Percentiles rank a stretch among this genome's conserved stretches.
These are phyloP conservation scores for Takifugu flavidus DNA, from an alignment of 2,113 vertebrate species.

Conservation along the genomic window DNA sequence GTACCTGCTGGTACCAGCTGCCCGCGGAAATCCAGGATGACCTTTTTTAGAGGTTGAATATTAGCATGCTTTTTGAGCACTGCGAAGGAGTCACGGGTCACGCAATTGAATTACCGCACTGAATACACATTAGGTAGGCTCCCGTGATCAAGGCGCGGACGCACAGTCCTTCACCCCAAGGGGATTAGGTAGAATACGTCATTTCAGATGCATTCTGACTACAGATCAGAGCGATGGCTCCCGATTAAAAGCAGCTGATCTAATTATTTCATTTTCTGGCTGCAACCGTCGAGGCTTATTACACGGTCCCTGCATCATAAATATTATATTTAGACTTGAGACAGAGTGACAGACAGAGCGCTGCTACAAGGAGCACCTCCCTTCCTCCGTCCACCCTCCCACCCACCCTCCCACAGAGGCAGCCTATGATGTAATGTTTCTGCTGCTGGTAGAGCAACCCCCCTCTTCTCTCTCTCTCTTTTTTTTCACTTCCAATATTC, in stretches of 20 bases:
- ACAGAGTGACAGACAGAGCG: constrained; percentile 51
- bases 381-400: constrained; percentile 59
- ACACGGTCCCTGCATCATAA: constrained; percentile 45
- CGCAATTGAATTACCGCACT: constrained; percentile 46
- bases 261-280: constrained; percentile 42
- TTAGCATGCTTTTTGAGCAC: constrained; percentile 41
- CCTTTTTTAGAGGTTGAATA: constrained; percentile 55
- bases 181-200: constrained; percentile 33
- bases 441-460: constrained; percentile 73
- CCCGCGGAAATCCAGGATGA: constrained; percentile 41
- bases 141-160: constrained; percentile 8
- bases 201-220: constrained; percentile 44
- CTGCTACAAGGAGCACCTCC: constrained; percentile 60
- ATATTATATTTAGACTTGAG: constrained; percentile 55
- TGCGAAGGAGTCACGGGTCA: constrained; percentile 43
- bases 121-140: constrained; percentile 35
- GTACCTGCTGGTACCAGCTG: constrained; percentile 16
- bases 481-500: constrained; percentile 25
- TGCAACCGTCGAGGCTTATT: constrained; percentile 43
- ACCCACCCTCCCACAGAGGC: constrained; percentile 63
- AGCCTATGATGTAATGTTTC: constrained; percentile 79
- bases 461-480: constrained; percentile 40
- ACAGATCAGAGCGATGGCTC: constrained; percentile 31
- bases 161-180: constrained; percentile 32
- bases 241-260: constrained; percentile 37